Conservation (phyloP, 2,888 invertebrate species). For the Coleophora deauratella region DNA sequence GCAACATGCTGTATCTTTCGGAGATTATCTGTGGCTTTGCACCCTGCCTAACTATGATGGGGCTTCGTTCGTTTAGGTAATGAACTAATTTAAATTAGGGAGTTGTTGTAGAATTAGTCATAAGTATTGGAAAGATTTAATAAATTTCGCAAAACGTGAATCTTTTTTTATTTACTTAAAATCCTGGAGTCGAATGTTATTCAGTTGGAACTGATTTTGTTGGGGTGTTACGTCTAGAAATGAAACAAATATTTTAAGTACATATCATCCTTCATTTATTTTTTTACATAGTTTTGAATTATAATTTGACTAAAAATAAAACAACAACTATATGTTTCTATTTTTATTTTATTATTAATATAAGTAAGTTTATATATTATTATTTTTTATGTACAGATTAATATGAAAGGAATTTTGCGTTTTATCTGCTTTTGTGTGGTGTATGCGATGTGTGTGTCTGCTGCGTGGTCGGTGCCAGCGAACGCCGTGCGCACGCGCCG, state of each 20-base stretch:
- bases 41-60: too few relatives aligned
- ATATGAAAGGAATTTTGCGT: slow-evolving; percentile 15
- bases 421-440: slow-evolving; percentile 4
- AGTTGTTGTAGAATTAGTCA: slow-evolving; percentile 21
- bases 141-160: slow-evolving; percentile 6
- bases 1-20: too few relatives aligned
- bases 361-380: slow-evolving; percentile 26
- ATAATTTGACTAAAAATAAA: slow-evolving; percentile 50
- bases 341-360: slow-evolving; percentile 42
- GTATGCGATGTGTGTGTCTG: not conserved
- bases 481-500: slow-evolving; percentile 45
- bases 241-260: slow-evolving; percentile 25
- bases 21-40: too few relatives aligned
- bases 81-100: not conserved
- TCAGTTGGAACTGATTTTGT: too few relatives aligned
- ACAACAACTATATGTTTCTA: slow-evolving; percentile 54
- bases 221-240: too few relatives aligned
- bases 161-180: too few relatives aligned
- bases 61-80: slow-evolving; percentile 1
- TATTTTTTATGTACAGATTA: slow-evolving; percentile 13
- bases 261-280: slow-evolving; percentile 27
- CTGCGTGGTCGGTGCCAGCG: slow-evolving; percentile 31
- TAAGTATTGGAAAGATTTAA: slow-evolving; percentile 19
- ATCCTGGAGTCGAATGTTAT: too few relatives aligned
- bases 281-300: slow-evolving; percentile 32